Evolutionary conservation across 2,113 vertebrate species (phyloP), one percentile per base, ranked within the genome.

Genomic region (Tauraco erythrolophus): DNA sequence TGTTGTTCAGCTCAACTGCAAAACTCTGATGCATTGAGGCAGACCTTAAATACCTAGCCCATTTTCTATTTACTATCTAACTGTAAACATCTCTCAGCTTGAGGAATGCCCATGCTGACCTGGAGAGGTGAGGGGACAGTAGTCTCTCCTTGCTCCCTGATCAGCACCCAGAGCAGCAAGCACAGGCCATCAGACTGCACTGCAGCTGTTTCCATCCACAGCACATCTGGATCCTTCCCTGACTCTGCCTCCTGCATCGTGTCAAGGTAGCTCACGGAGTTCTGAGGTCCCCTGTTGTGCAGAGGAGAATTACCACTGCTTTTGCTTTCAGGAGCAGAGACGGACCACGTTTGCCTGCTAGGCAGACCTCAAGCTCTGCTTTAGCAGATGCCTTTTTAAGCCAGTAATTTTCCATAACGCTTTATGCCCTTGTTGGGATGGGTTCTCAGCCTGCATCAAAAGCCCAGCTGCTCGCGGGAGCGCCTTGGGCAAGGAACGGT

Each of bases 131-230:
- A 37, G 22, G 27, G 43, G 6, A 39, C 30, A 37, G 33, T 54
- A 41, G 41, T 41, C 10, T 12, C 41, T 12, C 41, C 41, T 82
- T 3, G 2, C 13, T 50, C 33, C 43, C 33, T 19, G 27, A 10
- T 9, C 1, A 0, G n/a, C 37, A 48, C n/a, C 22, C 50, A 24
- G 14, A 61, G 37, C 4, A 8, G 60, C 9, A 37, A 5, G 5
- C 43, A 60, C 7, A 78, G 68, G 19, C 46, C 71, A 68, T 61
- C 21, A 62, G 58, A 58, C 18, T 21, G 5, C 58, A 41, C 13
- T 50, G 48, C n/a, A 83, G 54, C 39, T 54, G 13, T 48, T 61
- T 8, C 11, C 39, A 51, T 61, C 37, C 33, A 66, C 28, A 46
- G 62, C 54, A 70, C 27, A 57, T 51, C 65, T 50, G 50, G 25